A percentile compares a stretch with the other conserved stretches of the same genome.
Conservation (phyloP, 2,797 vertebrate genomes). For the Margarornis squamiger region DNA sequence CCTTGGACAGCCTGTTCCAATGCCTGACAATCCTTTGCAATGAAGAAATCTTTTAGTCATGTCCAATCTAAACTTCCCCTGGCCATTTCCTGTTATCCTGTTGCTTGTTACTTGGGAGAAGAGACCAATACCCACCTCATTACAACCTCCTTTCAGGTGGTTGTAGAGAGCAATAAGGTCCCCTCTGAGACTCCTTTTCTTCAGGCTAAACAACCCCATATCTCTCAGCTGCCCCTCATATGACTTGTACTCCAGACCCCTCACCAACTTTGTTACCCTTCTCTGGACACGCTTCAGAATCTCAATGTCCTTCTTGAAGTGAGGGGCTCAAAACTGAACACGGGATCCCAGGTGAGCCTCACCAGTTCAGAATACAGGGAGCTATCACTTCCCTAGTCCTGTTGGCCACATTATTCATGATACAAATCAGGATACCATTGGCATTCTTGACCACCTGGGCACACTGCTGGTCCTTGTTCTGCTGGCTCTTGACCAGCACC, state of each 20-base stretch:
- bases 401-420: not conserved
- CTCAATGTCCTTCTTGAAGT: too few relatives aligned
- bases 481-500: not conserved
- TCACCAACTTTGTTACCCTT: fast-evolving
- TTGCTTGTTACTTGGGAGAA: not conserved
- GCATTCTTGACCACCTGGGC: not conserved
- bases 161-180: not conserved
- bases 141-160: not conserved
- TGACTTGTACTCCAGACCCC: not conserved
- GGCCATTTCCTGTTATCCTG: not conserved
- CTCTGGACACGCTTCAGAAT: fast-evolving
- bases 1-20: not conserved
- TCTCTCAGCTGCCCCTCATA: not conserved
- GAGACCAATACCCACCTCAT: not conserved
- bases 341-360: fast-evolving
- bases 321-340: not conserved
- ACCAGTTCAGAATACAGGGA: fast-evolving
- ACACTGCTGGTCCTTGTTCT: not conserved
- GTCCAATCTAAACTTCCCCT: not conserved
- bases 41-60: not conserved
- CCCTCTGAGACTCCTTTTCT: not conserved
- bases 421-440: not conserved
- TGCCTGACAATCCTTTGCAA: not conserved
- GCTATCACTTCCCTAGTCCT: not conserved
- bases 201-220: not conserved